Evolutionary conservation across 2,888 invertebrate genomes (phyloP).

Genomic region (Chloroclystis v-ata): DNA sequence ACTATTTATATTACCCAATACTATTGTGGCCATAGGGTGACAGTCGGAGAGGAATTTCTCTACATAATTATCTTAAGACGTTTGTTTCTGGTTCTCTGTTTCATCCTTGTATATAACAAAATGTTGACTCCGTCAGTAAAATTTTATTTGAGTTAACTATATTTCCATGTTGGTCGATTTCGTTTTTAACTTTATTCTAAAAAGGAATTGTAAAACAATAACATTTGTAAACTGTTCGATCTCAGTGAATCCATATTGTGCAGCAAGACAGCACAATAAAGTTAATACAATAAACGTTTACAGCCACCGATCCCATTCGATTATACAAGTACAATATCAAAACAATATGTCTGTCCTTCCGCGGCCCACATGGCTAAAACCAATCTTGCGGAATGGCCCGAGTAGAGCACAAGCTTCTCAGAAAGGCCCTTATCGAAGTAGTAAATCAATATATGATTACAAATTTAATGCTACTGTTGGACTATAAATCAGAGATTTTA

Average conservation of each 20-base stretch:
- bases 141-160: too few relatives aligned
- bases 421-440: constrained; percentile 72
- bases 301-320: constrained; percentile 32
- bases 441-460: constrained; percentile 79
- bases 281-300: constrained; percentile 25
- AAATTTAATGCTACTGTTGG: constrained; percentile 78
- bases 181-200: background rate
- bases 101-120: too few relatives aligned
- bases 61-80: too few relatives aligned
- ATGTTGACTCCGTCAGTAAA: too few relatives aligned
- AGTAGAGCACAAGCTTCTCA: constrained; percentile 60
- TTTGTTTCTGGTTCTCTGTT: too few relatives aligned
- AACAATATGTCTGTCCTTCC: constrained; percentile 30
- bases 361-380: constrained; percentile 45
- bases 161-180: too few relatives aligned
- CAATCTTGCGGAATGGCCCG: constrained; percentile 53
- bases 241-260: background rate
- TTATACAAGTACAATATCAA: constrained; percentile 37
- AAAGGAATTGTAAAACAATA: background rate
- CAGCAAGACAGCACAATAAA: background rate
- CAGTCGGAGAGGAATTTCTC: too few relatives aligned
- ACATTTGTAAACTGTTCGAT: background rate
- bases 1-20: too few relatives aligned
- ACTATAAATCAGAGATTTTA: constrained; percentile 76
- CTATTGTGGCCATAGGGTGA: too few relatives aligned